Percentiles rank a stretch among this genome's conserved stretches.
Conservation (phyloP, 2,888 invertebrate genomes). For the Teleogryllus oceanicus region DNA sequence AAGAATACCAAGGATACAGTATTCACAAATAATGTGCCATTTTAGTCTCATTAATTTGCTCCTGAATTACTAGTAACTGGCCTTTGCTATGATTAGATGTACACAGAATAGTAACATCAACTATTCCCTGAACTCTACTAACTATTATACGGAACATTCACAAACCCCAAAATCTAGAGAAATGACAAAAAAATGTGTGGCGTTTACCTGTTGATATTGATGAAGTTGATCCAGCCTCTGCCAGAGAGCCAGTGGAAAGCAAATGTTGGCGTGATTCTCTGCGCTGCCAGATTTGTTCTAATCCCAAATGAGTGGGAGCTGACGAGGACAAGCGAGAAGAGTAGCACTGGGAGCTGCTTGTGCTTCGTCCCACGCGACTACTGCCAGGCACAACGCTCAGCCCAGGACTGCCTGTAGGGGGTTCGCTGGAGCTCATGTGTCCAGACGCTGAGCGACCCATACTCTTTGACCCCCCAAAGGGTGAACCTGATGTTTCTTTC, state of each 20-base stretch:
- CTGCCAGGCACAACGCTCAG: conserved; percentile 33
- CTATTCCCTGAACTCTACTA: too few species aligned
- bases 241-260: conserved; percentile 75
- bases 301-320: conserved; percentile 78
- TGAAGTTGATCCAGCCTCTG: conserved; percentile 80
- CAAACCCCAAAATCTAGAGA: too few species aligned
- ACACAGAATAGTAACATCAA: too few species aligned
- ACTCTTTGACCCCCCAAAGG: conserved; percentile 55
- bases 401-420: conserved; percentile 38
- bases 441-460: conserved; percentile 64
- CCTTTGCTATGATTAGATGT: too few species aligned
- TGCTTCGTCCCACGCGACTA: conserved; percentile 7
- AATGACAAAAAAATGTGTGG: too few species aligned
- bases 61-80: too few species aligned
- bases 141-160: too few species aligned
- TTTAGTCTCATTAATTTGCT: too few species aligned
- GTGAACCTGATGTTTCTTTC: conserved; percentile 56
- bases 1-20: too few species aligned
- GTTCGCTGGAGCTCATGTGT: conserved; percentile 52
- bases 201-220: conserved; percentile 65
- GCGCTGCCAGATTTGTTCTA: conserved; percentile 81
- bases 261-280: conserved; percentile 83
- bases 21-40: too few species aligned
- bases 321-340: conserved; percentile 76
- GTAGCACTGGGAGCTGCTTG: conserved; percentile 39